These are phyloP conservation scores for Myiagra hebetior DNA, from an alignment of 2,113 vertebrate species.

Conservation along the genomic window DNA sequence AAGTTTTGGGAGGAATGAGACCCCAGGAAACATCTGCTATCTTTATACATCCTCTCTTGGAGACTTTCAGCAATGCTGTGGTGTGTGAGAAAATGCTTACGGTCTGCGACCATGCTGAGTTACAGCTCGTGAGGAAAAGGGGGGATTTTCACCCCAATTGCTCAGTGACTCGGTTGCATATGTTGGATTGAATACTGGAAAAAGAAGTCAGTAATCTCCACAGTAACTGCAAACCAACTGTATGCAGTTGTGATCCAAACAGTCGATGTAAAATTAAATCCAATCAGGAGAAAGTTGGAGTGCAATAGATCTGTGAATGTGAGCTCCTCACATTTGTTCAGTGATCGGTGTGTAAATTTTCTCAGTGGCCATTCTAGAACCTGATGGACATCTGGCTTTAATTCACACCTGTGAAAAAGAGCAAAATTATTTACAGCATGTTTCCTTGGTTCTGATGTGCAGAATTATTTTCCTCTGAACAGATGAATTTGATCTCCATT, in stretches of 20 bases:
- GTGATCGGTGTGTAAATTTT: conserved; percentile 26
- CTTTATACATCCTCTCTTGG: conserved; percentile 67
- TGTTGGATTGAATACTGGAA: conserved; percentile 72
- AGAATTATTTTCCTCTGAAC: conserved; percentile 35
- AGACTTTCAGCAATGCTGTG: conserved; percentile 62
- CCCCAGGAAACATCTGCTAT: conserved; percentile 68
- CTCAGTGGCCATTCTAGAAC: conserved; percentile 56
- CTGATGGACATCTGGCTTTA: conserved; percentile 50
- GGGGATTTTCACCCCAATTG: conserved; percentile 51
- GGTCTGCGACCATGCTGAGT: conserved; percentile 64
- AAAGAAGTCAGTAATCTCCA: conserved; percentile 69
- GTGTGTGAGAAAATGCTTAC: conserved; percentile 61
- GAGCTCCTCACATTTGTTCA: conserved; percentile 52
- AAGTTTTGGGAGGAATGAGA: conserved; percentile 68
- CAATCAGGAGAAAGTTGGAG: conserved; percentile 45
- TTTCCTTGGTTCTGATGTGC: conserved; percentile 55
- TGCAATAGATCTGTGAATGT: conserved; percentile 33
- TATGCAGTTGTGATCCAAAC: conserved; percentile 64
- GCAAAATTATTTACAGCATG: conserved; percentile 36
- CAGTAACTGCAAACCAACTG: conserved; percentile 65
- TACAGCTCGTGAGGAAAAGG: conserved; percentile 65
- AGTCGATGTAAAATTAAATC: conserved; percentile 43
- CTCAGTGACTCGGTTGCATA: conserved; percentile 70
- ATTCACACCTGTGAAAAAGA: conserved; percentile 48
- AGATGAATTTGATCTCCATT: conserved; percentile 17